phyloP scores from a whole-genome alignment of 2,113 vertebrate genomes.

The Variabilichromis moorii region DNA sequence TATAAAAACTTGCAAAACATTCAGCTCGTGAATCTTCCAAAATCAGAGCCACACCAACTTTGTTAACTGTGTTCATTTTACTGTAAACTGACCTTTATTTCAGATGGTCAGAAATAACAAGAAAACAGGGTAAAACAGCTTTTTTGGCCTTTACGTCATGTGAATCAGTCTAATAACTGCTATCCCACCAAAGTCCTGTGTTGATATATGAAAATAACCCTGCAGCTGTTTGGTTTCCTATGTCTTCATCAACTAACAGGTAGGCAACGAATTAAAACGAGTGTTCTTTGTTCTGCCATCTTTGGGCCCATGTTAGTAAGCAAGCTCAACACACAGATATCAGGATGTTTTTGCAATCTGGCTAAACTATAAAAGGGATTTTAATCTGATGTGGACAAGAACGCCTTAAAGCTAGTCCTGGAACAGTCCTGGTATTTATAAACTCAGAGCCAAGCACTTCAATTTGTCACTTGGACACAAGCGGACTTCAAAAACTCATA shows the following conservation, averaged over 20 bases:
- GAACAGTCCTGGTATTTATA: not conserved
- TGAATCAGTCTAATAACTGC: not conserved
- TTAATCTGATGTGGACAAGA: not conserved
- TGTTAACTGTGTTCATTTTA: not conserved
- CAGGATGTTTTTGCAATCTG: not conserved
- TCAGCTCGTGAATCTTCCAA: not conserved
- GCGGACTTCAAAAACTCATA: not conserved
- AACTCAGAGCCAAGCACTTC: not conserved
- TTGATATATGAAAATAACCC: not conserved
- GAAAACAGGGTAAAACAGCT: not conserved
- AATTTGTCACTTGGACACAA: not conserved
- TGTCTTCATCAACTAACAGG: not conserved
- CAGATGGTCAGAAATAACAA: not conserved
- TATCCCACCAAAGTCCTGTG: not conserved
- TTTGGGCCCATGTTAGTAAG: not conserved
- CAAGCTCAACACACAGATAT: not conserved
- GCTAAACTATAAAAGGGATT: not conserved
- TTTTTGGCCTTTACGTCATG: not conserved
- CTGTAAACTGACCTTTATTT: not conserved
- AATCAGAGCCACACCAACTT: not conserved
- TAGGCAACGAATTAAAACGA: not conserved
- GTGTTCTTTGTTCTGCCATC: not conserved
- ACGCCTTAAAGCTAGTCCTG: not conserved
- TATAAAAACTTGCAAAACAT: not conserved
- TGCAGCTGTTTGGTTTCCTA: not conserved